phyloP scores from a whole-genome alignment of 2,113 vertebrate species.

The Aythya baeri region DNA sequence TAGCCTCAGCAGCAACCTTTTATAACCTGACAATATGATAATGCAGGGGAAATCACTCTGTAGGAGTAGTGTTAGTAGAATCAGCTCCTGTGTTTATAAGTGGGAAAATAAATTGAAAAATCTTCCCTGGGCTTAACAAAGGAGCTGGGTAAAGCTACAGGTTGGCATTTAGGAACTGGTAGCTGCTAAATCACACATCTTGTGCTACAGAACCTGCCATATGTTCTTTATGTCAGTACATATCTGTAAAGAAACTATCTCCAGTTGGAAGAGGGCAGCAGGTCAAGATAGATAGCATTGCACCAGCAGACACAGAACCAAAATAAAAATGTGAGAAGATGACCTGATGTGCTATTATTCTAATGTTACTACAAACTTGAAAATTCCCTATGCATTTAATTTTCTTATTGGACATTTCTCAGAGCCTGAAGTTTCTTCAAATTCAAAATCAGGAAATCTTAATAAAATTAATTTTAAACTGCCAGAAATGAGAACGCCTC shows the following conservation, averaged over 20 bases:
- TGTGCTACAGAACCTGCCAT: not conserved
- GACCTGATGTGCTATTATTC: not conserved
- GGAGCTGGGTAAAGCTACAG: not conserved
- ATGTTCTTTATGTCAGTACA: not conserved
- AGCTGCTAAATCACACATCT: not conserved
- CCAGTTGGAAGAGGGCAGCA: not conserved
- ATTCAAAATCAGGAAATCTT: not conserved
- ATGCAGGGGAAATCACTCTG: not conserved
- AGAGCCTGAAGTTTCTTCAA: not conserved
- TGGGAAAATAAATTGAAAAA: not conserved
- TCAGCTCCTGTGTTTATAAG: not conserved
- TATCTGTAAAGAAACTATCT: not conserved
- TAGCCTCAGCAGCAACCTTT: not conserved
- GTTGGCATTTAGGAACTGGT: not conserved
- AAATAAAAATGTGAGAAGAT: not conserved
- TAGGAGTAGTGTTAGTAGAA: constrained; percentile 9
- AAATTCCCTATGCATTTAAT: not conserved
- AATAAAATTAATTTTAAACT: not conserved
- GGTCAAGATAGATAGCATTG: not conserved
- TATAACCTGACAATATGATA: not conserved
- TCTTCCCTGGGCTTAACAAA: not conserved
- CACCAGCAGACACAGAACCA: not conserved
- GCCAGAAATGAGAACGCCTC: not conserved
- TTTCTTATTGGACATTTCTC: not conserved
- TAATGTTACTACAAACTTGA: not conserved